Percentiles rank a stretch among this genome's conserved stretches.
Evolutionary conservation across 1,140 invertebrate genomes (phyloP).

Genomic region (Rhynchophorus ferrugineus): DNA sequence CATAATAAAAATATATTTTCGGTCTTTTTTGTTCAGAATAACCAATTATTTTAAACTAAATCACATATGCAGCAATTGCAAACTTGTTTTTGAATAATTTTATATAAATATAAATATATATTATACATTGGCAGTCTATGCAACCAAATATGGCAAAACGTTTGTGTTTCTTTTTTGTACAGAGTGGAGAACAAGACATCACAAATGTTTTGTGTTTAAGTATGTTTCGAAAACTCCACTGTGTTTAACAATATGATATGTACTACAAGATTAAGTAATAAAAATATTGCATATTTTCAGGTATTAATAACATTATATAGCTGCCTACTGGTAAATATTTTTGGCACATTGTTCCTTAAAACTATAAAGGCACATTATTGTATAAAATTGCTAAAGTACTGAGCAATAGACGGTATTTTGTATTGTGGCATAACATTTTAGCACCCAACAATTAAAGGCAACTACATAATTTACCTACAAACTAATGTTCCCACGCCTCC

Average conservation of each 20-base stretch:
- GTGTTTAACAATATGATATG: conserved; percentile 1
- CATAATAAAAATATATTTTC: conserved; percentile 1
- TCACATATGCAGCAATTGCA: conserved; percentile 13
- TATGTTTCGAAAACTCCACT: too few relatives aligned
- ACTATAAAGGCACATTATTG: conserved; percentile 21
- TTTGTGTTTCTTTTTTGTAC: too few relatives aligned
- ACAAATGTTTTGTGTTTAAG: too few relatives aligned
- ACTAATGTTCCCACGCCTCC: not conserved
- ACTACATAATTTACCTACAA: conserved; percentile 7
- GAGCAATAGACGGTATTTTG: conserved; percentile 2
- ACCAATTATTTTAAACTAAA: conserved; percentile 12
- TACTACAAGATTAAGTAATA: conserved; percentile 13
- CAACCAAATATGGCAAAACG: not conserved
- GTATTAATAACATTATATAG: conserved; percentile 15
- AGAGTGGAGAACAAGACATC: not conserved
- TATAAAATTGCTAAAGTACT: conserved; percentile 11
- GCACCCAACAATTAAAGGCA: conserved; percentile 14
- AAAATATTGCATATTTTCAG: conserved; percentile 21
- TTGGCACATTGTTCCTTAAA: conserved; percentile 19
- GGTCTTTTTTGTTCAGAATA: conserved; percentile 7
- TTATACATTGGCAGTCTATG: not conserved
- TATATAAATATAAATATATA: conserved; percentile 1
- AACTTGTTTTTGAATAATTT: conserved; percentile 3
- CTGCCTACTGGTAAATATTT: conserved; percentile 21
- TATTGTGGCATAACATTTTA: conserved; percentile 2